Evolutionary conservation across 2,888 invertebrate genomes (phyloP), one percentile per base, ranked within the genome.

Genomic region (Resseliella maxima): DNA sequence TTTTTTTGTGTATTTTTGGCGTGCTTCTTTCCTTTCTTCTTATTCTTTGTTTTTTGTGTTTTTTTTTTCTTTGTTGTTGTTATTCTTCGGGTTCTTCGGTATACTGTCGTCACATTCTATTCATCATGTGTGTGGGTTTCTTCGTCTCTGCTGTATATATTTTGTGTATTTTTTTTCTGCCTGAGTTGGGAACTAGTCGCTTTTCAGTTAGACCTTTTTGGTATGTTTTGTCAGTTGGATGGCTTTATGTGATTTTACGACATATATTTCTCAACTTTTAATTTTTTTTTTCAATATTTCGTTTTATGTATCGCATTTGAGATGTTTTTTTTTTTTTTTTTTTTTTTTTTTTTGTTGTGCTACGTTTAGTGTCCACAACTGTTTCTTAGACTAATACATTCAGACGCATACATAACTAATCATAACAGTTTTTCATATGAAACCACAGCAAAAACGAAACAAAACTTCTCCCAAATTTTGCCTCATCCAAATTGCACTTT

Each of bases 41-140:
- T 72, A 10, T 72, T 72, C 31, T 12, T 72, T 72, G 15, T 59
- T 50, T 21, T 21, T 21, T 8, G 5, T 21, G 5, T 21, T 41
- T 41, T 41, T 12, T 8, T 5, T 41, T 41, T 5, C 41, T 12
- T 41, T 41, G 41, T 41, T 12, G 41, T 41, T 41, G n/a, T n/a
- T n/a, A n/a, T n/a, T 21, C 15, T 50, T 18, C 59, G n/a, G 72
- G 72, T 31, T 72, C 72, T 72, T 31, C 72, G 24, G 24, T 72
- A 27, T 72, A 27, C 31, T 72, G 31, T 72, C 31, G n/a, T 35
- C 12, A 72, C 31, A 72, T 72, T 72, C 72, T 72, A 72, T 72
- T 31, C 72, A 72, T 72, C 72, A 72, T 72, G 72, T 72, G 72
- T 72, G 72, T 72, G 31, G 31, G 31, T 72, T 72, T 72, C 72